Evolutionary conservation across 2,888 invertebrate genomes (phyloP), one percentile per base, ranked within the genome.

Genomic region (Eupsilia transversa): DNA sequence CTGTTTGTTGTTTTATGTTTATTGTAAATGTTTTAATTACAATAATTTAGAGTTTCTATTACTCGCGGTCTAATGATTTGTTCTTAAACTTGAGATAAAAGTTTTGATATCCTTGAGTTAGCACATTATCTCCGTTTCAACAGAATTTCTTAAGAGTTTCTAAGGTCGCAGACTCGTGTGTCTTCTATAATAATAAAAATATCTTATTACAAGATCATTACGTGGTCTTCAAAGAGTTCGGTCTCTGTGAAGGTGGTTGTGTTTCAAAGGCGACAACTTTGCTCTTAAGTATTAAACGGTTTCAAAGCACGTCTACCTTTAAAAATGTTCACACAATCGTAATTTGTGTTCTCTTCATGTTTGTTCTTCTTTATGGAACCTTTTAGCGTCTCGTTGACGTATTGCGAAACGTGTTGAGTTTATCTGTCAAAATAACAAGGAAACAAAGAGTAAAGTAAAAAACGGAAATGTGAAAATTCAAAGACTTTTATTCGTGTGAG

Each of bases 141-240:
- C 41, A 57, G n/a, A 61, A 65, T 72, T 59, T 74, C 57, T 46
- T 27, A 69, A 79, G 74, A 74, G 41, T 80, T 76, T 68, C 23
- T 46, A 52, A 63, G 49, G 27, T 60, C 65, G 6, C 38, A 56
- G 61, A 56, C 61, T 67, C 23, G 74, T 68, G 77, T 83, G 76
- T 57, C 65, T 75, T 60, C 46, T 7, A 59, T 69, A 85, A 80
- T 77, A 72, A 78, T 74, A 84, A 76, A 83, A 80, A 80, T 80
- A 86, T 85, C 77, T 77, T 86, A 85, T 86, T 83, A 85, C 86
- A 81, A 74, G 81, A 83, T 86, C 86, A 86, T 86, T 86, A 86
- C 59, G 72, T 71, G 79, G 77, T 82, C 77, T 86, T 85, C 79
- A 83, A 86, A 85, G 86, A 74, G 75, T 61, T 79, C 10, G 64